phyloP scores from a whole-genome alignment of 2,888 invertebrate genomes.

The Trissolcus brochymenae region DNA sequence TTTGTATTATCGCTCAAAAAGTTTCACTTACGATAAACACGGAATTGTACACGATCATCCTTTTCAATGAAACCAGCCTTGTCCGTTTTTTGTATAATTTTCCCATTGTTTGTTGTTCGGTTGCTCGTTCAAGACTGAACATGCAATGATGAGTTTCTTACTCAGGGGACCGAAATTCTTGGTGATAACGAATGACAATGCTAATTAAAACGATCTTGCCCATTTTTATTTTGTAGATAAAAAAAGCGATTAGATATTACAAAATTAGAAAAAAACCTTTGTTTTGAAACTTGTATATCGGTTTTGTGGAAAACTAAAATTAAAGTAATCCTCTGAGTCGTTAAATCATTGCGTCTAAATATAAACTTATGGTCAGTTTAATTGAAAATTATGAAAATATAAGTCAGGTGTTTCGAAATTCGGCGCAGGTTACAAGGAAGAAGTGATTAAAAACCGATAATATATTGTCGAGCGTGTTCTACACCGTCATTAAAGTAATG shows the following conservation, averaged over 20 bases:
- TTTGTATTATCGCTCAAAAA: too few relatives aligned
- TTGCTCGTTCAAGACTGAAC: too few relatives aligned
- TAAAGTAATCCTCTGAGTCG: background rate
- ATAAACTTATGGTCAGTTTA: background rate
- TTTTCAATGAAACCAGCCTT: background rate
- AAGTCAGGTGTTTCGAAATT: background rate
- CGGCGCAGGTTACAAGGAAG: background rate
- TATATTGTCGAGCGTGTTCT: constrained; percentile 3
- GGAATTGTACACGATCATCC: background rate
- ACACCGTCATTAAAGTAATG: constrained; percentile 7
- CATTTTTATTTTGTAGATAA: background rate
- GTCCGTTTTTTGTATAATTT: background rate
- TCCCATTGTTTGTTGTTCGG: too few relatives aligned
- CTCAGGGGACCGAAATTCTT: too few relatives aligned
- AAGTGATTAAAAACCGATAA: constrained; percentile 7
- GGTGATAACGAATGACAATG: too few relatives aligned
- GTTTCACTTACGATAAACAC: too few relatives aligned
- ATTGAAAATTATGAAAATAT: background rate
- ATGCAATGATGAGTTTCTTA: too few relatives aligned
- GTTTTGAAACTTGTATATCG: background rate
- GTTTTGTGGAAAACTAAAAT: background rate
- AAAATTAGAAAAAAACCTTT: background rate
- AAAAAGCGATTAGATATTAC: background rate
- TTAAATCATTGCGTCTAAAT: background rate
- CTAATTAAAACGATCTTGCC: too few relatives aligned